phyloP scores from a whole-genome alignment of 2,797 vertebrate genomes.

The Cygnus olor region DNA sequence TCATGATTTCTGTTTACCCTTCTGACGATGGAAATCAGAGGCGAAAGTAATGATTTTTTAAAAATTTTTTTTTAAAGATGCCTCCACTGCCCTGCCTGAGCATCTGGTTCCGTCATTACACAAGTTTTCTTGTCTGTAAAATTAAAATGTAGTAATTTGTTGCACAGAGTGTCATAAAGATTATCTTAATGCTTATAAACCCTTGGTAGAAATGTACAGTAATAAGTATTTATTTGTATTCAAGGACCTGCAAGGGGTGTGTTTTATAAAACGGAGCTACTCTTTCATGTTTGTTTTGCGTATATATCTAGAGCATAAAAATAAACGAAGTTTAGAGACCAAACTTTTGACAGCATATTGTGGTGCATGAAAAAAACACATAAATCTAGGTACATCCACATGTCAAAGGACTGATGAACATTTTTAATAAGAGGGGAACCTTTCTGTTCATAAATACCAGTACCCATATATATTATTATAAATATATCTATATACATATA shows the following conservation, averaged over 20 bases:
- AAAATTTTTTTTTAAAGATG: not conserved
- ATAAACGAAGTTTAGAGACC: constrained; percentile 50
- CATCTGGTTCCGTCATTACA: not conserved
- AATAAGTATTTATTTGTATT: not conserved
- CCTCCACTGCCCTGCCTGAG: not conserved
- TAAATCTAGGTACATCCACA: constrained; percentile 33
- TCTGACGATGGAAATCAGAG: not conserved
- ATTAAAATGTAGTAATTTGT: not conserved
- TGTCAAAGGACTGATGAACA: constrained; percentile 70
- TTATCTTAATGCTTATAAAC: not conserved
- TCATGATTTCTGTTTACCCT: not conserved
- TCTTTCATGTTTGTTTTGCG: constrained; percentile 4
- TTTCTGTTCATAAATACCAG: constrained; percentile 34
- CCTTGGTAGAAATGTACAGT: not conserved
- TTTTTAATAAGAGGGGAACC: constrained; percentile 63
- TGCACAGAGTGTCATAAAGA: not conserved
- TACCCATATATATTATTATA: not conserved
- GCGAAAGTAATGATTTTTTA: not conserved
- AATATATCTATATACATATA: not conserved
- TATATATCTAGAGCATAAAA: constrained; percentile 44
- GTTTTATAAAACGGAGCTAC: not conserved
- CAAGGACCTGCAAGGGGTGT: not conserved
- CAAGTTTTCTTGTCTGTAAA: not conserved
- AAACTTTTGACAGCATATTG: constrained; percentile 49
- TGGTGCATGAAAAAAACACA: constrained; percentile 30